These are phyloP conservation scores for Neelides folsomi DNA, from an alignment of 2,888 invertebrate genomes.

Conservation along the genomic window DNA sequence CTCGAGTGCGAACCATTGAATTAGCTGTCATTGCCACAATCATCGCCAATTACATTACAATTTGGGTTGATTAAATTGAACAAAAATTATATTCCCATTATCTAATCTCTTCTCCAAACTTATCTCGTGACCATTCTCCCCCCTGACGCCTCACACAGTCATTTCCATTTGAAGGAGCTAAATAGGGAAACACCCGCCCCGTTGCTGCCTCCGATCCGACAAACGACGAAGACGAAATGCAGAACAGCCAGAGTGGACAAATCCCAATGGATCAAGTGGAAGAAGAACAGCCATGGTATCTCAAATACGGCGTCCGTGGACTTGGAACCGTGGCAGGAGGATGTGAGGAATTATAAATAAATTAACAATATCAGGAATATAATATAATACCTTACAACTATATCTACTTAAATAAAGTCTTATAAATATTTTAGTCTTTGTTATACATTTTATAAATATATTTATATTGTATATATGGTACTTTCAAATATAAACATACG, in stretches of 20 bases:
- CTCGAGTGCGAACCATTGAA: too few relatives aligned
- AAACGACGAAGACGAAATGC: slow-evolving; percentile 10
- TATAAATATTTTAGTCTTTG: background rate
- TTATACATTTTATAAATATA: background rate
- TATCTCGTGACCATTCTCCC: too few relatives aligned
- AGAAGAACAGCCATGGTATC: slow-evolving; percentile 78
- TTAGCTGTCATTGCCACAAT: too few relatives aligned
- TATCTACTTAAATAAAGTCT: background rate
- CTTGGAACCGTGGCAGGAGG: slow-evolving; percentile 71
- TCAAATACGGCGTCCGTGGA: slow-evolving; percentile 71
- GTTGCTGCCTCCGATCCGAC: too few relatives aligned
- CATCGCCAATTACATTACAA: too few relatives aligned
- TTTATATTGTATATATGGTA: background rate
- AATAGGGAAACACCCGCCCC: too few relatives aligned
- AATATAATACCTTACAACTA: background rate
- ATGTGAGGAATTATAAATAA: slow-evolving; percentile 46
- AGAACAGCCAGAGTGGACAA: slow-evolving; percentile 22
- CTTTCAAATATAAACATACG: too few relatives aligned
- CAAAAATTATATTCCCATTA: too few relatives aligned
- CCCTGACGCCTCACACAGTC: too few relatives aligned
- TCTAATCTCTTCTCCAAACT: too few relatives aligned
- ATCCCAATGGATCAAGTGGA: slow-evolving; percentile 34
- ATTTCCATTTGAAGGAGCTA: too few relatives aligned
- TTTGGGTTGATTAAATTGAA: too few relatives aligned
- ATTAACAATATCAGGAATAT: slow-evolving; percentile 33